phyloP scores from a whole-genome alignment of 2,888 invertebrate species.

The Andricus curvator region DNA sequence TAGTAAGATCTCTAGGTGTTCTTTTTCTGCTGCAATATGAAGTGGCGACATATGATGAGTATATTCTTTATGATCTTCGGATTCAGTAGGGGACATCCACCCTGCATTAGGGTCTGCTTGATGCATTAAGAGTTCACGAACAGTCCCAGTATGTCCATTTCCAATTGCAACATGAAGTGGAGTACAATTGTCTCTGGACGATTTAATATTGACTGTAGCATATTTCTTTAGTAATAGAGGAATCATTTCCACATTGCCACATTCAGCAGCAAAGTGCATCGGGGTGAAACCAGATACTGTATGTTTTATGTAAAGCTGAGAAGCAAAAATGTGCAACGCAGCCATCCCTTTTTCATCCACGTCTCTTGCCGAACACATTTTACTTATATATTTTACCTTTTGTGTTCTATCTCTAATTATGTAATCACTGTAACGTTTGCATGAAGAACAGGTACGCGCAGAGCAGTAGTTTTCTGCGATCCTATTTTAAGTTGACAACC shows the following conservation, averaged over 20 bases:
- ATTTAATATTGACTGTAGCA: neutral
- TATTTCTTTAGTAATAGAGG: conserved; percentile 17
- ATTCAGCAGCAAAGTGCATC: conserved; percentile 39
- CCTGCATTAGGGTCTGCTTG: neutral
- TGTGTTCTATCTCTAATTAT: neutral
- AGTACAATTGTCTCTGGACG: neutral
- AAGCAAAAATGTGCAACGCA: neutral
- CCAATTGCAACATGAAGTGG: neutral
- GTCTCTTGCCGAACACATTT: neutral
- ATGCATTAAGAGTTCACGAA: neutral
- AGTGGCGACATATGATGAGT: conserved; percentile 22
- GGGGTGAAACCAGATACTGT: conserved; percentile 1
- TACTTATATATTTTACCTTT: neutral
- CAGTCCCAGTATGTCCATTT: neutral
- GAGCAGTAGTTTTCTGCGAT: neutral
- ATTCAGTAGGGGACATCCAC: neutral
- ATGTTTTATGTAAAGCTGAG: neutral
- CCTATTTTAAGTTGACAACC: neutral
- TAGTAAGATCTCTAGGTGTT: conserved; percentile 41
- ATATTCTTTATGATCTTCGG: neutral
- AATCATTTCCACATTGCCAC: conserved; percentile 16
- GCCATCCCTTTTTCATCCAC: neutral
- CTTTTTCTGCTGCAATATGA: conserved; percentile 43
- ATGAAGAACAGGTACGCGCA: neutral
- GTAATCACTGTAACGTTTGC: neutral